Evolutionary conservation across 2,888 invertebrate species (phyloP).

Genomic region (Aleiodes testaceus): DNA sequence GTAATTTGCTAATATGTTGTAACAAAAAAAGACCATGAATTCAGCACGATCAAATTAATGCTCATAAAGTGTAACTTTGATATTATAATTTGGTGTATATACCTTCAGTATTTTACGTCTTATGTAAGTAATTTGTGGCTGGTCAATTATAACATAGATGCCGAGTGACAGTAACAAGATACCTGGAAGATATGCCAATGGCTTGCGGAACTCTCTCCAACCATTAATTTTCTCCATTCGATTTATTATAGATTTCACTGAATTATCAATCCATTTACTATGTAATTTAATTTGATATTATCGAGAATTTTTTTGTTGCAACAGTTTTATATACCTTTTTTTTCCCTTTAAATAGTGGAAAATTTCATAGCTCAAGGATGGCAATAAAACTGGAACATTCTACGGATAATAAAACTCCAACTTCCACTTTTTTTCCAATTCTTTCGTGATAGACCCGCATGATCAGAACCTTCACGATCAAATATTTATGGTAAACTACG

Average conservation of each 20-base stretch:
- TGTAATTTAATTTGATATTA: constrained; percentile 27
- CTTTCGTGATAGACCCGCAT: too few species aligned
- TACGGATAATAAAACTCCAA: too few species aligned
- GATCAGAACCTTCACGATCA: too few species aligned
- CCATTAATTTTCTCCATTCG: constrained; percentile 35
- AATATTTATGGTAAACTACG: too few species aligned
- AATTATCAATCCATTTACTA: neutral
- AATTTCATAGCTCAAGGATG: too few species aligned
- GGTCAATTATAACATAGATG: constrained; percentile 30
- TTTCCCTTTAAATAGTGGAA: too few species aligned
- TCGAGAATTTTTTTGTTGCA: constrained; percentile 13
- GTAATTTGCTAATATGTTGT: constrained; percentile 6
- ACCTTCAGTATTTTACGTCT: constrained; percentile 25
- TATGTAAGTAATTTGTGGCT: constrained; percentile 36
- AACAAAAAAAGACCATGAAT: neutral
- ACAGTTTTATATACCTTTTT: constrained; percentile 3
- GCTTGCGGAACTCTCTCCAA: constrained; percentile 31
- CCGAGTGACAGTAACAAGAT: constrained; percentile 37
- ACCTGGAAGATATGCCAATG: constrained; percentile 38
- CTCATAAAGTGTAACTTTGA: constrained; percentile 6
- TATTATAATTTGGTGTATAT: constrained; percentile 45
- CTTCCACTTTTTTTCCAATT: too few species aligned
- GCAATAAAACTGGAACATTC: too few species aligned
- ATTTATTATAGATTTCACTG: constrained; percentile 33
- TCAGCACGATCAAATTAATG: constrained; percentile 16